Conservation (phyloP, 1,140 invertebrate genomes). For the Neodiprion fabricii region DNA sequence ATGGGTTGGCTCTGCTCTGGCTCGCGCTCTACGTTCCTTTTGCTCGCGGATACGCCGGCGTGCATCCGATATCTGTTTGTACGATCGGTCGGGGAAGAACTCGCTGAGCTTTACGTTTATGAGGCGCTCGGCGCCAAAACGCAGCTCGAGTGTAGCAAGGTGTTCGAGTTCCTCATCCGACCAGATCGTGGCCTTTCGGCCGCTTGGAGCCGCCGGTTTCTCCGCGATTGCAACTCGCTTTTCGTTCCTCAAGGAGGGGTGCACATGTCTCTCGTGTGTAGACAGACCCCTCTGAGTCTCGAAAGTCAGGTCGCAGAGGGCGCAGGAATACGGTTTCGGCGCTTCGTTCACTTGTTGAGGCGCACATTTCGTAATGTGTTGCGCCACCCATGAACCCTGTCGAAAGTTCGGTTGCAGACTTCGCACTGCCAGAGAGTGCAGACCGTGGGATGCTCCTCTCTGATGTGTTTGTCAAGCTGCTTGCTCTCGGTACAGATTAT, state of each 20-base stretch:
- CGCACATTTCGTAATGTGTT: background rate
- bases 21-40: too few relatives aligned
- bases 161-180: background rate
- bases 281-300: conserved; percentile 12
- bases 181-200: background rate
- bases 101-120: background rate
- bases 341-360: background rate
- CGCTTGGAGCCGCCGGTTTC: background rate
- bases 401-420: background rate
- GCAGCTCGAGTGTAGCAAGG: background rate
- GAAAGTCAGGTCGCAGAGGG: background rate
- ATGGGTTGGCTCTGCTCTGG: too few relatives aligned
- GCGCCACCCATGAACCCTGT: background rate
- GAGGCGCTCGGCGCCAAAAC: background rate
- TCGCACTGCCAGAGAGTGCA: background rate
- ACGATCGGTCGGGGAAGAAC: too few relatives aligned
- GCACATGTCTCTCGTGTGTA: conserved; percentile 20
- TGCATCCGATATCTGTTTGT: too few relatives aligned
- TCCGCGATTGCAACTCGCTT: background rate
- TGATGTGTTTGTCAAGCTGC: background rate
- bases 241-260: conserved; percentile 20
- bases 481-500: too few relatives aligned
- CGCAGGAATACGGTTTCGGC: background rate
- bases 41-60: too few relatives aligned
- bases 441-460: background rate